phyloP scores from a whole-genome alignment of 2,797 vertebrate species.

The Spinus olivaceus region DNA sequence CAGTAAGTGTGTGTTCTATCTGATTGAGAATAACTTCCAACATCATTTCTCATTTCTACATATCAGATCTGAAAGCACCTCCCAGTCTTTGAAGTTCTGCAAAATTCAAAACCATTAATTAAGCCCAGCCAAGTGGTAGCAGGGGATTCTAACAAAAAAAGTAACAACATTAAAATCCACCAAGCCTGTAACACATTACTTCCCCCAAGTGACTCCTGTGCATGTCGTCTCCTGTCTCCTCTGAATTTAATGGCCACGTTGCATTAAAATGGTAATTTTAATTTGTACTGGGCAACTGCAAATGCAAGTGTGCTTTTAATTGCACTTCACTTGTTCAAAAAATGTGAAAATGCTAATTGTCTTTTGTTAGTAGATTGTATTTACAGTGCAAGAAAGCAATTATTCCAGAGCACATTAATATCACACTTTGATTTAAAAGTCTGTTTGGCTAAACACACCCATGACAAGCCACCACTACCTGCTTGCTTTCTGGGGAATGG shows the following conservation, averaged over 20 bases:
- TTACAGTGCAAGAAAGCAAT: not conserved
- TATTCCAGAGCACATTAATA: not conserved
- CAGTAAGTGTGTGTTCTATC: constrained; percentile 50
- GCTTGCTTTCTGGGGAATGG: not conserved
- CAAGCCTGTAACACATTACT: not conserved
- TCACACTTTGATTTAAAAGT: not conserved
- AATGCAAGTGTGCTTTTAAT: not conserved
- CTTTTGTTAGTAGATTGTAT: not conserved
- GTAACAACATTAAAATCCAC: not conserved
- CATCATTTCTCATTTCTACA: constrained; percentile 58
- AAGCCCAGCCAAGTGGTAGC: not conserved
- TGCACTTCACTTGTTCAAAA: not conserved
- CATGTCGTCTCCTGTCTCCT: not conserved
- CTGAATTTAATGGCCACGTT: not conserved
- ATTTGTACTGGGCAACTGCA: not conserved
- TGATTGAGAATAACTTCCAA: constrained; percentile 48
- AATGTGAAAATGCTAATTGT: not conserved
- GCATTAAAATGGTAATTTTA: not conserved
- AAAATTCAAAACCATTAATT: constrained; percentile 42
- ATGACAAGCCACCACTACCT: not conserved
- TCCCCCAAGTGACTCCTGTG: not conserved
- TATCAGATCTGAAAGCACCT: constrained; percentile 54
- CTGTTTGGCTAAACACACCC: not conserved
- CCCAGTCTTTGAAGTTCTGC: constrained; percentile 49
- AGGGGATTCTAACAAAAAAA: constrained; percentile 19